These are phyloP conservation scores for Festucalex cinctus DNA, from an alignment of 2,113 vertebrate species.

Conservation along the genomic window DNA sequence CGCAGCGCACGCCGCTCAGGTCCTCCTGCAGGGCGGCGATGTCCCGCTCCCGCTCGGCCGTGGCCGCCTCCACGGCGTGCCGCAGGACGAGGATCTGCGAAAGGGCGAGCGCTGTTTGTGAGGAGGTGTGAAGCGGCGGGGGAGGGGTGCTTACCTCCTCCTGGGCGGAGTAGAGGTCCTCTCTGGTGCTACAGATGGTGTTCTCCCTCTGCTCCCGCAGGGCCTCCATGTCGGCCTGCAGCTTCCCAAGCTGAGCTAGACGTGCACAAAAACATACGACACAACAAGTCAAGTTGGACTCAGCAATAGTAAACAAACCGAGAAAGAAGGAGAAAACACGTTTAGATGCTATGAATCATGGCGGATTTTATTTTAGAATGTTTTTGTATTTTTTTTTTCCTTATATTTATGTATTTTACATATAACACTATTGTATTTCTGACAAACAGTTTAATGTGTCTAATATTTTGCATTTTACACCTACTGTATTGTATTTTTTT, in stretches of 20 bases:
- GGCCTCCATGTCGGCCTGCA: constrained; percentile 87
- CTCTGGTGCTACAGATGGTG: constrained; percentile 82
- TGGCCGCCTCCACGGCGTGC: constrained; percentile 81
- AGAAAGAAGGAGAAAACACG: too few species aligned
- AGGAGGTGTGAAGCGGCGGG: neutral
- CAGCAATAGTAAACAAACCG: neutral
- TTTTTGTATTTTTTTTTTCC: neutral
- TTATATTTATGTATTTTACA: neutral
- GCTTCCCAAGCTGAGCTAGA: constrained; percentile 74
- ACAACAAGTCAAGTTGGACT: neutral
- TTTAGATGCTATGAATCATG: neutral
- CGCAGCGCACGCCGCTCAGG: constrained; percentile 75
- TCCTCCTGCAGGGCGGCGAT: constrained; percentile 83
- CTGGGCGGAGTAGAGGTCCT: constrained; percentile 85
- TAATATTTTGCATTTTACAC: neutral
- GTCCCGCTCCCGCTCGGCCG: constrained; percentile 82
- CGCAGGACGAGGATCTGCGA: constrained; percentile 81
- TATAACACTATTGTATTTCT: neutral
- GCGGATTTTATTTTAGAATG: neutral
- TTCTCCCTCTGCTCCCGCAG: constrained; percentile 88
- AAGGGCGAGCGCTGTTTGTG: neutral
- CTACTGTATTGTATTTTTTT: neutral
- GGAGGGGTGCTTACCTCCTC: constrained; percentile 71
- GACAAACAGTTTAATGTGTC: neutral
- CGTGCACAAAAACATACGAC: neutral